phyloP scores from a whole-genome alignment of 2,888 invertebrate genomes.

The Nipponacmea schrenckii region DNA sequence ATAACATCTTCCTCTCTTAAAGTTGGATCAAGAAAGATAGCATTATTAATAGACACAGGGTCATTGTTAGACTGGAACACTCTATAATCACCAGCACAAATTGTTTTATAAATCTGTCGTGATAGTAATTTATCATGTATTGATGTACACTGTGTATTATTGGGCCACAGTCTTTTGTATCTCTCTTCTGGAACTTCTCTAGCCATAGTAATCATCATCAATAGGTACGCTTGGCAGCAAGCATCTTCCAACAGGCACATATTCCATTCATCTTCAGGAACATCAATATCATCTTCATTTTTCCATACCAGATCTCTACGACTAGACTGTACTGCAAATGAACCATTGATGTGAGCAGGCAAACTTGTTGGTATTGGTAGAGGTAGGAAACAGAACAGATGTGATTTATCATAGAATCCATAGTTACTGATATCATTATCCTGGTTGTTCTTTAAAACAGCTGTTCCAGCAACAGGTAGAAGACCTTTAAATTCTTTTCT shows the following conservation, averaged over 20 bases:
- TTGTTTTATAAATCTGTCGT: background rate
- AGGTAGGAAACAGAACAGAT: slow-evolving; percentile 60
- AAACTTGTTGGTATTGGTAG: slow-evolving; percentile 51
- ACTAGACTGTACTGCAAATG: slow-evolving; percentile 55
- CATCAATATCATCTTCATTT: slow-evolving; percentile 47
- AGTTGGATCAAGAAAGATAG: slow-evolving; percentile 34
- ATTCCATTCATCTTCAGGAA: slow-evolving; percentile 43
- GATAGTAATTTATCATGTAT: background rate
- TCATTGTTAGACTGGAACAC: slow-evolving; percentile 20
- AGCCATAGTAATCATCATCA: slow-evolving; percentile 35
- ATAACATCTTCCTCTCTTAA: slow-evolving; percentile 10
- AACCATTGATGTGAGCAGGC: slow-evolving; percentile 60
- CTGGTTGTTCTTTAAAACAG: slow-evolving; percentile 36
- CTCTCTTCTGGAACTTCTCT: background rate
- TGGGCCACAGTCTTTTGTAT: slow-evolving; percentile 24
- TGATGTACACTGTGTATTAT: background rate
- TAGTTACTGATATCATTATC: slow-evolving; percentile 12
- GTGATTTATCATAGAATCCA: slow-evolving; percentile 42
- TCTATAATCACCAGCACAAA: slow-evolving; percentile 5
- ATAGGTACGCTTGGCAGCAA: slow-evolving; percentile 38
- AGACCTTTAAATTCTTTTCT: slow-evolving; percentile 21
- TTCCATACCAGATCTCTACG: slow-evolving; percentile 41
- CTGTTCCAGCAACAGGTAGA: slow-evolving; percentile 49
- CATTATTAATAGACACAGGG: slow-evolving; percentile 30
- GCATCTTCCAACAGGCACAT: slow-evolving; percentile 39